A percentile compares a stretch with the other conserved stretches of the same genome.
Evolutionary conservation across 1,140 invertebrate species (phyloP).

Genomic region (Zaprionus vittiger): DNA sequence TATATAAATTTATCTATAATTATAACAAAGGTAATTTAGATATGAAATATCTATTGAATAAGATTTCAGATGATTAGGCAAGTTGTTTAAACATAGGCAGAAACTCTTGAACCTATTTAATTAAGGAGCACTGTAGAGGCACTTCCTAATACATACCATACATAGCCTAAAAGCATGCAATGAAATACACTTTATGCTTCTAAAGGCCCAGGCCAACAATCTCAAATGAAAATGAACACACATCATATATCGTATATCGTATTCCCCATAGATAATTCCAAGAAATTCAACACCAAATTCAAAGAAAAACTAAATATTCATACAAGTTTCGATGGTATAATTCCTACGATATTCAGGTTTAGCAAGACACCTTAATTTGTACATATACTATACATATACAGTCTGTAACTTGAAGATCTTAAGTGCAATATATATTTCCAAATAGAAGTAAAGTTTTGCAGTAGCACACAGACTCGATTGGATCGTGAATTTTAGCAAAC

Average conservation of each 20-base stretch:
- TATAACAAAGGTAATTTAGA: no score
- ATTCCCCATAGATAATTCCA: background rate
- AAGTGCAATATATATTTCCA: background rate
- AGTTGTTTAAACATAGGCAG: background rate
- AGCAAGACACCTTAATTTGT: background rate
- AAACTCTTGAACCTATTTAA: background rate
- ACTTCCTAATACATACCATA: background rate
- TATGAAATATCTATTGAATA: no score
- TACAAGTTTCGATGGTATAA: background rate
- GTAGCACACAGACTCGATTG: background rate
- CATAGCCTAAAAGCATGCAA: conserved; percentile 50
- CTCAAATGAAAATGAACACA: background rate
- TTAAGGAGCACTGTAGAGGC: background rate
- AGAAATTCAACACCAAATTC: background rate
- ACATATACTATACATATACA: background rate
- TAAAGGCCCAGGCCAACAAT: background rate
- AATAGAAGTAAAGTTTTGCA: background rate
- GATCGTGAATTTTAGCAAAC: background rate
- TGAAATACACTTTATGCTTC: conserved; percentile 21
- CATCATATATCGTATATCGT: background rate
- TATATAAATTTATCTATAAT: no score
- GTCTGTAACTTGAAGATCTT: background rate
- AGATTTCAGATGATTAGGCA: no score
- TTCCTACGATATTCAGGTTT: background rate
- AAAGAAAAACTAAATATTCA: background rate